Percentiles rank a stretch among this genome's conserved stretches.
phyloP scores from a whole-genome alignment of 2,797 vertebrate species.

The Myotis pilosus region DNA sequence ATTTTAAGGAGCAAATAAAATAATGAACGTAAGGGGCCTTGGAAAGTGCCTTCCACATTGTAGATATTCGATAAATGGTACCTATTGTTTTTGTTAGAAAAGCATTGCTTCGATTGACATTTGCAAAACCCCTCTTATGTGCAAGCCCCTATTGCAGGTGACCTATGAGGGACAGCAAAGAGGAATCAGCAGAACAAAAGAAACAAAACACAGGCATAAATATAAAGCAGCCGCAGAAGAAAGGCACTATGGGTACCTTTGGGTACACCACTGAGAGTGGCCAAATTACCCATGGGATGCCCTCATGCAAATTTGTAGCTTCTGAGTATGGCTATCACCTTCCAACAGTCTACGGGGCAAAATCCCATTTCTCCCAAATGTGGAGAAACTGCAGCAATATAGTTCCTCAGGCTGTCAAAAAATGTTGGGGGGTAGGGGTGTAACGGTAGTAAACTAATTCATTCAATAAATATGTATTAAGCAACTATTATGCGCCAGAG shows the following conservation, averaged over 20 bases:
- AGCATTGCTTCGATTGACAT: background rate
- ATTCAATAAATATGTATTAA: slow-evolving; percentile 42
- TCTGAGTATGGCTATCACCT: background rate
- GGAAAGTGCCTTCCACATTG: background rate
- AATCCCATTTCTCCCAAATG: slow-evolving; percentile 2
- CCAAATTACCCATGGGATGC: background rate
- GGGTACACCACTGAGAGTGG: background rate
- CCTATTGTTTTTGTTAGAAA: background rate
- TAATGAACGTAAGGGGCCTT: background rate
- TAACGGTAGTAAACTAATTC: background rate
- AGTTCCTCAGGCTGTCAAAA: background rate
- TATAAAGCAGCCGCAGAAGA: background rate
- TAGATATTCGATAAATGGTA: background rate
- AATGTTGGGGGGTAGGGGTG: background rate
- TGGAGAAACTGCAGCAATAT: background rate
- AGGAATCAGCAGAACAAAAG: background rate
- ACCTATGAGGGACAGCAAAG: background rate
- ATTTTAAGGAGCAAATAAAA: background rate
- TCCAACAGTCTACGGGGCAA: background rate
- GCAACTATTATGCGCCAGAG: background rate
- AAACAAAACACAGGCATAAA: slow-evolving; percentile 5
- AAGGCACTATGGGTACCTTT: background rate
- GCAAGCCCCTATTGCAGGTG: background rate
- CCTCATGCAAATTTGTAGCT: background rate
- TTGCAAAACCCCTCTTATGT: background rate